A percentile compares a stretch with the other conserved stretches of the same genome.
Evolutionary conservation across 2,888 invertebrate genomes (phyloP).

Genomic region (Lamellibrachia satsuma): DNA sequence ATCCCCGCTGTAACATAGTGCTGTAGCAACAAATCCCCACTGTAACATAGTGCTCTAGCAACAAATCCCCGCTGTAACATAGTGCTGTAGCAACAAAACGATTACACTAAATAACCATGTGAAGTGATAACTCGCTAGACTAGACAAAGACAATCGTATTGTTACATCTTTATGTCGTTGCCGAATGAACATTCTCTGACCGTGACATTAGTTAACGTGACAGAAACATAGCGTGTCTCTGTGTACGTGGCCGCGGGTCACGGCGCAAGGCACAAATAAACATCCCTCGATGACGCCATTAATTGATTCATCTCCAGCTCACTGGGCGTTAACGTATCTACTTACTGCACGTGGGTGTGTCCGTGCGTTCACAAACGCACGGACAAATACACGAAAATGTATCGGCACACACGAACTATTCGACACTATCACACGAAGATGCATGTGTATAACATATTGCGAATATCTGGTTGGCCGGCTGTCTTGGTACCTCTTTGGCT

Average conservation of each 20-base stretch:
- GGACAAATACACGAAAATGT: not conserved
- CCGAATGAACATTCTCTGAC: not conserved
- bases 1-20: too few relatives aligned
- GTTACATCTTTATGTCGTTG: not conserved
- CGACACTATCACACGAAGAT: not conserved
- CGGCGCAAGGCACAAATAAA: not conserved
- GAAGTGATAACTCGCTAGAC: too few relatives aligned
- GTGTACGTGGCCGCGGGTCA: not conserved
- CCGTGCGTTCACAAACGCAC: not conserved
- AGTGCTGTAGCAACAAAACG: too few relatives aligned
- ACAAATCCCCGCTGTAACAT: too few relatives aligned
- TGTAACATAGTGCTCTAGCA: too few relatives aligned
- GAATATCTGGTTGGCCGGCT: not conserved
- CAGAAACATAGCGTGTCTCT: not conserved
- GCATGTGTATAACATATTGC: not conserved
- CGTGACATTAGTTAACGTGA: not conserved
- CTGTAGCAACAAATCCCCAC: too few relatives aligned
- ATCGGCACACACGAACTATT: not conserved
- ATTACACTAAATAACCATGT: too few relatives aligned
- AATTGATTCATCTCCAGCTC: not conserved
- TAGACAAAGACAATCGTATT: too few relatives aligned
- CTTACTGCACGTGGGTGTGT: not conserved
- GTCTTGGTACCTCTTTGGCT: not conserved
- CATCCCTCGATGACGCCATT: not conserved
- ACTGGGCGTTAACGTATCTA: not conserved